A percentile compares a stretch with the other conserved stretches of the same genome.
These are phyloP conservation scores for Oligia fasciuncula DNA, from an alignment of 2,888 invertebrate species.

Conservation along the genomic window DNA sequence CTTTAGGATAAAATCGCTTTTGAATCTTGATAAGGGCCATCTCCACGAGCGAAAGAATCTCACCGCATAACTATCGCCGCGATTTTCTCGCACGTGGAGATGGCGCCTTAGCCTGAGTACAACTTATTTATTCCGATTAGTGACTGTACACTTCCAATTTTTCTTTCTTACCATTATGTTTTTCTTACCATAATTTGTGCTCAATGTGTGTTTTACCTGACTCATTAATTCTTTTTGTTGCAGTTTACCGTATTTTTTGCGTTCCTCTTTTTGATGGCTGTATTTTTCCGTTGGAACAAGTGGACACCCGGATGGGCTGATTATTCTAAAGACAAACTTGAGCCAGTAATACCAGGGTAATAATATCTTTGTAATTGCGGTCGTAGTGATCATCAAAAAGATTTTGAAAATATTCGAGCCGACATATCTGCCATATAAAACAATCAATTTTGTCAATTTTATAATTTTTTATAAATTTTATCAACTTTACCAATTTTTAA, in stretches of 20 bases:
- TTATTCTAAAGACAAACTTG: background rate
- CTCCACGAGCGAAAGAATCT: background rate
- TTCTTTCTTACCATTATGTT: background rate
- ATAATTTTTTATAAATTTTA: too few species aligned
- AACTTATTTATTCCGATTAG: background rate
- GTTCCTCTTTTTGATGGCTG: conserved; percentile 53
- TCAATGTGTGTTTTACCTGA: background rate
- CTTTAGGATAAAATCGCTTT: background rate
- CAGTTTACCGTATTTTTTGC: conserved; percentile 72
- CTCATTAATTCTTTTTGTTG: conserved; percentile 43
- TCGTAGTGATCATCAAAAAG: too few species aligned
- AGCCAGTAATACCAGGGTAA: background rate
- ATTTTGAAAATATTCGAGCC: too few species aligned
- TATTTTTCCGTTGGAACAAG: conserved; percentile 72
- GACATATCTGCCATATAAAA: too few species aligned
- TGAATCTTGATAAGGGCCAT: background rate
- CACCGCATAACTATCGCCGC: background rate
- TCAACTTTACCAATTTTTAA: too few species aligned
- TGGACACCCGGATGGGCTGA: conserved; percentile 73
- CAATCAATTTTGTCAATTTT: too few species aligned
- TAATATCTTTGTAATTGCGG: background rate
- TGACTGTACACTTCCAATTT: background rate
- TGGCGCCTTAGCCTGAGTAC: background rate
- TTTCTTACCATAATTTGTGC: background rate
- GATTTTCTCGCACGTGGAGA: background rate